Evolutionary conservation across 2,888 invertebrate genomes (phyloP).

Genomic region (Clitarchus hookeri): DNA sequence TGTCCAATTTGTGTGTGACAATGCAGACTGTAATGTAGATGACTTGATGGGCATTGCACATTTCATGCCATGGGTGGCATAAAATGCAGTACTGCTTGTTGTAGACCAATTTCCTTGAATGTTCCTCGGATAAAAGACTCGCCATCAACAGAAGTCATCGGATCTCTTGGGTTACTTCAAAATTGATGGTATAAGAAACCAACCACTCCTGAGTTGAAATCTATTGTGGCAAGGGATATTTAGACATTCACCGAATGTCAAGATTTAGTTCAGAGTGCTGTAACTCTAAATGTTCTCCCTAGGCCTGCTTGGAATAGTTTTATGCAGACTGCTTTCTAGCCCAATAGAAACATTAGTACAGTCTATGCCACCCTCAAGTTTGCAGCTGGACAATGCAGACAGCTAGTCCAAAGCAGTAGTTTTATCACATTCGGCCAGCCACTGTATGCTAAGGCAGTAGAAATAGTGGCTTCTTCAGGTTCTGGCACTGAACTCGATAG

Average conservation of each 20-base stretch:
- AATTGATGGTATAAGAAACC: too few species aligned
- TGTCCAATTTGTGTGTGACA: background rate
- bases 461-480: conserved; percentile 22
- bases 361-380: background rate
- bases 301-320: conserved; percentile 15
- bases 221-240: too few species aligned
- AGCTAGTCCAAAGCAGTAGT: background rate
- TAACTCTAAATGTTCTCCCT: background rate
- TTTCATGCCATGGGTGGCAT: too few species aligned
- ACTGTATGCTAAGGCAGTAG: conserved; percentile 25
- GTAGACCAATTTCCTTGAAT: too few species aligned
- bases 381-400: conserved; percentile 5
- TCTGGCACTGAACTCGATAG: background rate
- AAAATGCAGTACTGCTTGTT: too few species aligned
- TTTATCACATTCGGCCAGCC: conserved; percentile 28
- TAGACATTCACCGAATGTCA: too few species aligned
- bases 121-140: too few species aligned
- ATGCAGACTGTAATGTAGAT: background rate
- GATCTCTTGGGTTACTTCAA: too few species aligned
- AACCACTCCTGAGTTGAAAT: too few species aligned
- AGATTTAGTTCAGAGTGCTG: too few species aligned
- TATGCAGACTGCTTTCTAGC: background rate
- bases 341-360: background rate
- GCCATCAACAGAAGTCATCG: too few species aligned
- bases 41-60: too few species aligned